Base-by-base conservation (phyloP, 2,888 invertebrate species). In the Synergus laeviventris region DNA sequence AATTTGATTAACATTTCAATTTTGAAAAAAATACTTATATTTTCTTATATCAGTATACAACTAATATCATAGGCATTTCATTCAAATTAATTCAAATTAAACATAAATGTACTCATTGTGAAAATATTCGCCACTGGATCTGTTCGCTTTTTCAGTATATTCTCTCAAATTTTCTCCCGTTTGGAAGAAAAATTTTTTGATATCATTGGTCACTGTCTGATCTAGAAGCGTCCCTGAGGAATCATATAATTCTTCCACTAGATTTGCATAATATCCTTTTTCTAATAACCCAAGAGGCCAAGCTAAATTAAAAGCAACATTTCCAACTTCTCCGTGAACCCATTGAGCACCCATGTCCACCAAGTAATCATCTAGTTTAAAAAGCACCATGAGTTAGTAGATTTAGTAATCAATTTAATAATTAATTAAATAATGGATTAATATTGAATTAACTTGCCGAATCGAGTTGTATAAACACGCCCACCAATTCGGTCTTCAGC, bases 401-500 rank as follows among this genome's bases (percentile, higher is more conserved):
- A 7, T 49, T 8, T n/a, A 49, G 49, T 49, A 49, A 49, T 7
- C 31, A 31, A 5, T 31, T 31, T 31, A 31, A 31, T 31, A 31
- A 31, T 31, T 31, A 31, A 5, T 31, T 31, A 31, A 31, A 5
- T 31, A 31, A 31, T 31, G 4, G 31, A 5, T 31, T 42, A 42
- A 14, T 42, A 42, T 42, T 42, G 11, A 5, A 21, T 16, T 70
- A 14, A 79, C 83, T 88, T 83, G 92, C 92, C 92, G 76, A 92
- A 91, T 60, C 84, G 76, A 1, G 87, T 82, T 0, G 92, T 91
- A 18, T 88, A 80, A 54, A 92, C 84, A 60, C 93, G 86, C 16
- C 93, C 92, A 2, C 92, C 92, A 78, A 92, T 90, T 80, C 92
- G 85, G 74, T 90, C 83, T 86, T 92, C 91, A 45, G 89, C 91